Conservation (phyloP, 1,140 invertebrate species). For the Laodelphax striatellus region DNA sequence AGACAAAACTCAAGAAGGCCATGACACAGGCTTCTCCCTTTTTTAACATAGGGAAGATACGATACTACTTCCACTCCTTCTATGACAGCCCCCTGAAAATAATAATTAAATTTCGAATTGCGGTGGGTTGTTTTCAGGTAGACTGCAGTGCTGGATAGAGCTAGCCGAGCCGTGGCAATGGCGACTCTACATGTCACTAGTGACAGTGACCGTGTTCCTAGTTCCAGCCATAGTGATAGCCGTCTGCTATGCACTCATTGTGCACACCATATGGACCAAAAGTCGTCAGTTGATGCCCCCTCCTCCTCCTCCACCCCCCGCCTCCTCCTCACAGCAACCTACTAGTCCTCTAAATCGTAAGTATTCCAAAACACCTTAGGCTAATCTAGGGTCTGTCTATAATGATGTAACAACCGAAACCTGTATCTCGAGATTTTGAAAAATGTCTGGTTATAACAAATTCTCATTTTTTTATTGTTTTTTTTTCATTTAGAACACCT, state of each 20-base stretch:
- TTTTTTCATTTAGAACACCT: neutral
- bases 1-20: too few relatives aligned
- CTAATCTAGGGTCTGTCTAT: too few relatives aligned
- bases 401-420: too few relatives aligned
- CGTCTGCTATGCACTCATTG: constrained; percentile 83
- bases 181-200: constrained; percentile 81
- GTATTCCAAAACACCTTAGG: neutral
- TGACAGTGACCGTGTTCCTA: constrained; percentile 73
- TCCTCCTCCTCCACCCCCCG: neutral
- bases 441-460: too few relatives aligned
- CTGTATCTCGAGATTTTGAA: too few relatives aligned
- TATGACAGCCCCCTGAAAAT: too few relatives aligned
- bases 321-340: neutral
- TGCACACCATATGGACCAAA: constrained; percentile 85
- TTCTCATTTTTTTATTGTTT: too few relatives aligned
- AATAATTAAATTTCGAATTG: too few relatives aligned
- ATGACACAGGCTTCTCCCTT: too few relatives aligned
- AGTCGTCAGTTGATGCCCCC: constrained; percentile 39
- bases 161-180: constrained; percentile 59
- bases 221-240: constrained; percentile 82
- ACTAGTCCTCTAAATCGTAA: constrained; percentile 8
- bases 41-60: too few relatives aligned
- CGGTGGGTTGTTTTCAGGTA: constrained; percentile 34
- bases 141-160: constrained; percentile 84
- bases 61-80: too few relatives aligned